Evolutionary conservation across 1,140 invertebrate species (phyloP), one percentile per base, ranked within the genome.

Genomic region (Achroia grisella): DNA sequence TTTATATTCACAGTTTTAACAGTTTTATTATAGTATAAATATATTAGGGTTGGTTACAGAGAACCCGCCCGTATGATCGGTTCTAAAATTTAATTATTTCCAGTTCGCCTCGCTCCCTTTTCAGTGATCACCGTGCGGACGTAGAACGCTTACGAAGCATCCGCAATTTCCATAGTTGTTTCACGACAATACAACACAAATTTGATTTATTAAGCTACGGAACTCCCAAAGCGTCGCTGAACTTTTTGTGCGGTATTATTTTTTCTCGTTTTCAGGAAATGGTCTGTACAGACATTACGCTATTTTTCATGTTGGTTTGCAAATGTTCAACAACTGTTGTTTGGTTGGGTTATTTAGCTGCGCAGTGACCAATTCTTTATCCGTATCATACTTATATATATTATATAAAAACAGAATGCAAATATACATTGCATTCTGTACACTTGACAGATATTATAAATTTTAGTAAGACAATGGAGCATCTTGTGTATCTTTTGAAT

Each of bases 61-160:
- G 31, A 45, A 39, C 44, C 54, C 37, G 51, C 36, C 48, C 35
- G 47, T 55, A 56, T 61, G 63, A 69, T 69, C 52, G 48, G 31
- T 12, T 42, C 50, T 55, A 56, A 70, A 70, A 66, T 69, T 66
- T 48, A 69, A 71, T 70, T 71, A 69, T 64, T 62, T 56, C 59
- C 58, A 48, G 32, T 46, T 53, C 51, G 48, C 37, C 34, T 54
- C 49, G 37, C 48, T 51, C 42, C 50, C 48, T 40, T 23, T 23
- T 14, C 14, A 15, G 30, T 36, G 36, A 48, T 51, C 48, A 37
- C 10, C 32, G 40, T 39, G 42, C 41, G 32, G 35, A 37, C 14
- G 41, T 28, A 31, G 49, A 45, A 43, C 30, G 33, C 17, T 44
- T 17, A 17, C 35, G 10, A 8, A 42, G 51, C 41, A 41, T 40